These are phyloP conservation scores for Montipora capitata DNA, from an alignment of 92 coral and sea anemone genomes.

Conservation along the genomic window DNA sequence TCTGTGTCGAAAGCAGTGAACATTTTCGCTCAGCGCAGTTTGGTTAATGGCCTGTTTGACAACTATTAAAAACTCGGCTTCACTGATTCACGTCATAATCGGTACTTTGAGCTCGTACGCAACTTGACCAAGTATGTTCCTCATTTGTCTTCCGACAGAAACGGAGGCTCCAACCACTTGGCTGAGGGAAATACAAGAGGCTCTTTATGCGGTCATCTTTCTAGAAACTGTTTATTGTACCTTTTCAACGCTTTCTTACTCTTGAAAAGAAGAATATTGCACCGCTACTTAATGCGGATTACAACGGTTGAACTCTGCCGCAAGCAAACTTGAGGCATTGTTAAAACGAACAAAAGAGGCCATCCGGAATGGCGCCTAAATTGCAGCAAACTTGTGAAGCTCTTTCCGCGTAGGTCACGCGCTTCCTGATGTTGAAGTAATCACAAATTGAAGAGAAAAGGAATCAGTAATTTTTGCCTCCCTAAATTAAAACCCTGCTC, in stretches of 20 bases:
- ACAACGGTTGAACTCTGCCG: constrained; percentile 36
- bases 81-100: neutral
- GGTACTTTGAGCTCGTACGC: constrained; percentile 14
- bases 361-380: constrained; percentile 50
- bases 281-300: constrained; percentile 44
- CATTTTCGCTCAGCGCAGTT: constrained; percentile 15
- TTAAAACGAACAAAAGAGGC: constrained; percentile 37
- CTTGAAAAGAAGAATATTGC: constrained; percentile 54
- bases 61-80: constrained; percentile 15
- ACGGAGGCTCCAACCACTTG: constrained; percentile 5
- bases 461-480: constrained; percentile 26
- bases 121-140: neutral
- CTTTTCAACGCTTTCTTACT: constrained; percentile 47
- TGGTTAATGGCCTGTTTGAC: constrained; percentile 49
- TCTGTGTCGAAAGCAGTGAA: constrained; percentile 49
- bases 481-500: neutral
- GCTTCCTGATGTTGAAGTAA: constrained; percentile 33
- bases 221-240: constrained; percentile 49
- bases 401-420: constrained; percentile 16
- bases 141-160: neutral
- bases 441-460: neutral
- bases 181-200: neutral
- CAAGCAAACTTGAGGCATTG: constrained; percentile 41
- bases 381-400: constrained; percentile 21
- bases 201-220: constrained; percentile 29